Evolutionary conservation across 1,140 invertebrate genomes (phyloP).

Genomic region (Delia radicum): DNA sequence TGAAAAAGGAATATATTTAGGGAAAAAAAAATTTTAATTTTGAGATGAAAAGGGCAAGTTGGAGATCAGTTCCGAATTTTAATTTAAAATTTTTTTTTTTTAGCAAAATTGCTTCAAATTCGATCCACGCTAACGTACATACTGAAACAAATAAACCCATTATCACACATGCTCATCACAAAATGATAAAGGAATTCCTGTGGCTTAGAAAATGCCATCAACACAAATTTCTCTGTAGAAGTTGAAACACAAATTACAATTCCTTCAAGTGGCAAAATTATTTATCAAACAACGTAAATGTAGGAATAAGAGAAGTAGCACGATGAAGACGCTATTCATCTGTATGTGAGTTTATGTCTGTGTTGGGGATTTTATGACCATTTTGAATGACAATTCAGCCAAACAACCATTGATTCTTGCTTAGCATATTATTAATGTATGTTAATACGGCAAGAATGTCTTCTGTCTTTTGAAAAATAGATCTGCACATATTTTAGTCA

Average conservation of each 20-base stretch:
- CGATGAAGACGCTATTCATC: too few species aligned
- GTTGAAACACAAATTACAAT: neutral
- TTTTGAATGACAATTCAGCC: conserved; percentile 1
- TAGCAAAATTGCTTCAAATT: too few species aligned
- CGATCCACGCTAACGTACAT: too few species aligned
- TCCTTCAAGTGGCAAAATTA: neutral
- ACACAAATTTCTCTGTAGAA: neutral
- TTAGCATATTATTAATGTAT: neutral
- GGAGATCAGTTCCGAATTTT: too few species aligned
- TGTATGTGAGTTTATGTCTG: neutral
- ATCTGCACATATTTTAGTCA: too few species aligned
- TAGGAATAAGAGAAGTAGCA: neutral
- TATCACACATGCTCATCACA: neutral
- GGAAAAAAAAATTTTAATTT: too few species aligned
- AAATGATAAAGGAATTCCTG: neutral
- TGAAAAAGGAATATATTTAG: too few species aligned
- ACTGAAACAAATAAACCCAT: too few species aligned
- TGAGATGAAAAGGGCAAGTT: too few species aligned
- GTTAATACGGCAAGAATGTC: neutral
- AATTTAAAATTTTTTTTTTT: too few species aligned
- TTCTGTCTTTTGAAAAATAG: neutral
- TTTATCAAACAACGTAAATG: neutral
- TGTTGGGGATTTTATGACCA: neutral
- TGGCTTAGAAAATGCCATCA: neutral
- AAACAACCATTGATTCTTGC: too few species aligned